Conservation (phyloP, 2,888 invertebrate species). For the Bellardia bayeri region DNA sequence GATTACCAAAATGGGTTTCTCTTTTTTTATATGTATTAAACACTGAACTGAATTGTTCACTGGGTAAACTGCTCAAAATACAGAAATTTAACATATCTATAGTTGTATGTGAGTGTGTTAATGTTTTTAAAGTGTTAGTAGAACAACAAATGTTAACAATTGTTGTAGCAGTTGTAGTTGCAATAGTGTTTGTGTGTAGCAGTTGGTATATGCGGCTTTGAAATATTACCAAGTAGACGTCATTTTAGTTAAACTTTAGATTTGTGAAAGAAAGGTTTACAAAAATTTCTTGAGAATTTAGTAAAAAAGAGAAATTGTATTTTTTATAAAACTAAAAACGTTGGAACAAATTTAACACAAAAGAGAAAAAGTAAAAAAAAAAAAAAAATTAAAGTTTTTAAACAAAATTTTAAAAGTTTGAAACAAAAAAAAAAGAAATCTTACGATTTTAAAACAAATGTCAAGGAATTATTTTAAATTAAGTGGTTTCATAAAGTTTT, state of each 20-base stretch:
- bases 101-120: conserved; percentile 39
- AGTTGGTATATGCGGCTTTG: conserved; percentile 68
- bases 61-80: conserved; percentile 25
- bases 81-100: conserved; percentile 26
- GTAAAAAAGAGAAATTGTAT: conserved; percentile 45
- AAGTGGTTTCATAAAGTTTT: neutral
- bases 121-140: conserved; percentile 47
- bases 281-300: conserved; percentile 16
- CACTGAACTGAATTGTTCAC: conserved; percentile 25
- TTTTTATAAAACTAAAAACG: neutral
- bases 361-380: conserved; percentile 12
- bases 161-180: conserved; percentile 47
- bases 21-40: too few relatives aligned
- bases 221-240: conserved; percentile 72
- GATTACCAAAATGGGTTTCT: too few relatives aligned
- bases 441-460: neutral
- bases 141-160: conserved; percentile 17
- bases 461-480: neutral
- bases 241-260: conserved; percentile 73
- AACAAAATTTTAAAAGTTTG: neutral
- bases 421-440: neutral
- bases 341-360: conserved; percentile 6
- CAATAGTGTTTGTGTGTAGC: conserved; percentile 43
- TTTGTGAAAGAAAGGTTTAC: conserved; percentile 68
- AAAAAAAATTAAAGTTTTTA: neutral